Evolutionary conservation across 2,888 invertebrate species (phyloP).

Genomic region (Arge pagana): DNA sequence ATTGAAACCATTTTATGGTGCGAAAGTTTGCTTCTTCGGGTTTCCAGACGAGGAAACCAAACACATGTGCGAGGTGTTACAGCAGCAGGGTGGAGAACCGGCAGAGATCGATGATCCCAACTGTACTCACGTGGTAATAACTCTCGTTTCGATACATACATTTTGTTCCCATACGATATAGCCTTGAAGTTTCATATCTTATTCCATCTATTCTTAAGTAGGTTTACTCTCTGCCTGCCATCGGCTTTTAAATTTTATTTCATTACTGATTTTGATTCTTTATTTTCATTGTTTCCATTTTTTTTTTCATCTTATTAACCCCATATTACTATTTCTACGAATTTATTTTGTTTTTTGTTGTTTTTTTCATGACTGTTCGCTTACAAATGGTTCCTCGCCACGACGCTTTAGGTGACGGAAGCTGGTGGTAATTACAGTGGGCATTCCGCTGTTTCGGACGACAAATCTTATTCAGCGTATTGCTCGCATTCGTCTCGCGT

Average conservation of each 20-base stretch:
- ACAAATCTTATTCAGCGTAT: too few species aligned
- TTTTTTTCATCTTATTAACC: slow-evolving; percentile 9
- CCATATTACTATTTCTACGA: neutral
- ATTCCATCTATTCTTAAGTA: too few species aligned
- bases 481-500: slow-evolving; percentile 29
- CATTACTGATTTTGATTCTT: too few species aligned
- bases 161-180: too few species aligned
- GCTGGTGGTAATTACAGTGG: neutral
- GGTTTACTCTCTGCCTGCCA: too few species aligned
- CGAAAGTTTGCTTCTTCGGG: slow-evolving; percentile 85
- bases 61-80: slow-evolving; percentile 89
- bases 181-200: too few species aligned
- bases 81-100: slow-evolving; percentile 80
- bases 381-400: slow-evolving; percentile 38
- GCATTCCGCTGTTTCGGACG: too few species aligned
- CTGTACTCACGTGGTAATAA: slow-evolving; percentile 93
- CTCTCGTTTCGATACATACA: too few species aligned
- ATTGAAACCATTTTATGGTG: slow-evolving; percentile 85
- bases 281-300: neutral
- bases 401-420: slow-evolving; percentile 41
- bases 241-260: too few species aligned
- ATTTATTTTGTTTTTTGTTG: slow-evolving; percentile 16
- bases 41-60: slow-evolving; percentile 88
- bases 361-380: slow-evolving; percentile 16
- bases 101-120: slow-evolving; percentile 75